A percentile compares a stretch with the other conserved stretches of the same genome.
These are phyloP conservation scores for Thereuonema tuberculata DNA, from an alignment of 1,140 invertebrate genomes.

Conservation along the genomic window DNA sequence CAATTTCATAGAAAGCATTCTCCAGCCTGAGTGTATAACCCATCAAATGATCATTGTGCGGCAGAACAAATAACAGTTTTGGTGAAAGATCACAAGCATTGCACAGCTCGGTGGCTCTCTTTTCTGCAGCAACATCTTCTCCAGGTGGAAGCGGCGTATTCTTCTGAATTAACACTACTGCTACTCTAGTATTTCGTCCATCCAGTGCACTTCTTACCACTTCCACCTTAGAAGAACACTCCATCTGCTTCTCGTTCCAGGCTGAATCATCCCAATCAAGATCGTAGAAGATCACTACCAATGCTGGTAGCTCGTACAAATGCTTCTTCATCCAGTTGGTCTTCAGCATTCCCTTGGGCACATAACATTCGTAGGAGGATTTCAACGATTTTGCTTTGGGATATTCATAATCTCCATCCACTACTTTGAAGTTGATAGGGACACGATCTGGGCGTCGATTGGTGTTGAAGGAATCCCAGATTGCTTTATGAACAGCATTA, in stretches of 20 bases:
- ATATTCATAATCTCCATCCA: constrained; percentile 59
- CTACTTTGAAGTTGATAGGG: constrained; percentile 70
- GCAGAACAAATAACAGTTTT: constrained; percentile 81
- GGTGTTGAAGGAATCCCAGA: constrained; percentile 83
- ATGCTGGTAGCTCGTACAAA: constrained; percentile 71
- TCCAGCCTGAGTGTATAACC: constrained; percentile 65
- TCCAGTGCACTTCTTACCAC: constrained; percentile 54
- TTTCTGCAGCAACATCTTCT: constrained; percentile 73
- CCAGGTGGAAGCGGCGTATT: constrained; percentile 50
- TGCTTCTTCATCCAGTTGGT: constrained; percentile 93
- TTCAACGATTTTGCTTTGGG: constrained; percentile 66
- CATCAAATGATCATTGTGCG: constrained; percentile 73
- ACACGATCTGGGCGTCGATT: constrained; percentile 62
- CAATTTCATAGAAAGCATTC: constrained; percentile 81
- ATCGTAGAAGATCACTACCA: constrained; percentile 89
- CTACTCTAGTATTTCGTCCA: constrained; percentile 71
- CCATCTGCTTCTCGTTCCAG: constrained; percentile 87
- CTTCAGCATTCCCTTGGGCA: constrained; percentile 91
- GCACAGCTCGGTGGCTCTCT: constrained; percentile 76
- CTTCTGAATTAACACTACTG: constrained; percentile 79
- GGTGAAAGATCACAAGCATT: constrained; percentile 77
- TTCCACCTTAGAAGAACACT: constrained; percentile 81
- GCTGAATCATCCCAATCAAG: constrained; percentile 89
- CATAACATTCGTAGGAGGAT: constrained; percentile 87
- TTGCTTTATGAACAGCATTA: constrained; percentile 71